These are phyloP conservation scores for Leistus spinibarbis DNA, from an alignment of 2,888 invertebrate genomes.

Conservation along the genomic window DNA sequence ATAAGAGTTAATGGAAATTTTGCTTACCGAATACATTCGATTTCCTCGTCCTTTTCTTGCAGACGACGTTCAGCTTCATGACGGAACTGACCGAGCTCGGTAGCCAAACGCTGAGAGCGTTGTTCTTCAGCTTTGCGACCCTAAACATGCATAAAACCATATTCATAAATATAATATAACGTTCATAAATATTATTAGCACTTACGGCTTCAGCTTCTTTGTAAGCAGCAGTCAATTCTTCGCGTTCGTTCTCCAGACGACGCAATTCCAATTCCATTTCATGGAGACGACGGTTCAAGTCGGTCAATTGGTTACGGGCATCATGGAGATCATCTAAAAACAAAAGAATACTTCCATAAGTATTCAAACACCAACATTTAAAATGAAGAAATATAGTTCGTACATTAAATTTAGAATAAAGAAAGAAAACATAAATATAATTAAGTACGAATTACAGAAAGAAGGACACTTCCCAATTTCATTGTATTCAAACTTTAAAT, in stretches of 20 bases:
- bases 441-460: no score
- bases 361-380: not conserved
- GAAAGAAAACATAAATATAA: no score
- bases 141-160: constrained; percentile 57
- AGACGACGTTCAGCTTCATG: constrained; percentile 97
- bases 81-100: constrained; percentile 93
- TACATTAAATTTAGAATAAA: not conserved
- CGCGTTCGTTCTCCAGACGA: constrained; percentile 98
- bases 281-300: constrained; percentile 95
- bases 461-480: no score
- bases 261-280: constrained; percentile 97
- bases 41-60: constrained; percentile 98
- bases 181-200: constrained; percentile 49
- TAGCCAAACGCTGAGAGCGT: constrained; percentile 88
- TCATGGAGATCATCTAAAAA: constrained; percentile 91
- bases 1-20: no score
- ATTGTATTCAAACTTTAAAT: no score
- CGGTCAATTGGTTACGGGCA: constrained; percentile 89
- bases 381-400: not conserved
- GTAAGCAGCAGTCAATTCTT: constrained; percentile 96
- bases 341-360: not conserved
- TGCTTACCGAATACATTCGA: constrained; percentile 94
- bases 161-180: constrained; percentile 1
- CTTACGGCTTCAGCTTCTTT: constrained; percentile 98
- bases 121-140: constrained; percentile 97